Percentiles rank a stretch among this genome's conserved stretches.
Evolutionary conservation across 2,888 invertebrate genomes (phyloP).

Genomic region (Mongoloraphidia duomilia): DNA sequence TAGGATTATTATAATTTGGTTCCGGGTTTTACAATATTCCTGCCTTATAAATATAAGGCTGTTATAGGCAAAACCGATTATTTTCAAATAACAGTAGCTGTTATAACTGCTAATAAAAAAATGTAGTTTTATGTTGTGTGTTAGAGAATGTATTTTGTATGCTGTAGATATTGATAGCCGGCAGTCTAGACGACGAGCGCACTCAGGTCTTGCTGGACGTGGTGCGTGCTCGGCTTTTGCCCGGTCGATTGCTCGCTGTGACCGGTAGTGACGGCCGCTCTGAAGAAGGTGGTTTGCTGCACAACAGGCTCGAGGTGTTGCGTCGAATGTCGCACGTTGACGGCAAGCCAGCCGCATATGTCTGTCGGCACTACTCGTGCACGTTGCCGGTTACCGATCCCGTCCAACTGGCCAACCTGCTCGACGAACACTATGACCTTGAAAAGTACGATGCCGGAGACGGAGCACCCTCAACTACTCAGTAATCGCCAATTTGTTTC

Average conservation of each 20-base stretch:
- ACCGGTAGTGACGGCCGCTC: constrained; percentile 38
- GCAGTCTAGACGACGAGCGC: constrained; percentile 45
- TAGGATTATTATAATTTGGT: too few relatives aligned
- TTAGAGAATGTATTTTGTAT: constrained; percentile 3
- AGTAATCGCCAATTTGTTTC: too few relatives aligned
- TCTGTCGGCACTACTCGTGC: constrained; percentile 64
- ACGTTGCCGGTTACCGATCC: constrained; percentile 58
- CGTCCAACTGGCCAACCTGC: constrained; percentile 41
- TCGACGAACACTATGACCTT: constrained; percentile 29
- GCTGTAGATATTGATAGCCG: constrained; percentile 50
- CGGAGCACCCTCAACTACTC: too few relatives aligned
- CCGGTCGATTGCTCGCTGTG: constrained; percentile 52
- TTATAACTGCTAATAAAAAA: constrained; percentile 1
- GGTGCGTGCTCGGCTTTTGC: constrained; percentile 48
- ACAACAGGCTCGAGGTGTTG: constrained; percentile 27
- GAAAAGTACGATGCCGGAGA: not conserved
- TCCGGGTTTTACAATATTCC: too few relatives aligned
- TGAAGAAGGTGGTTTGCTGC: constrained; percentile 23
- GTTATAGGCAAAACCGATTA: too few relatives aligned
- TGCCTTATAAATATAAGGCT: too few relatives aligned
- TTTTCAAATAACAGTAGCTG: too few relatives aligned
- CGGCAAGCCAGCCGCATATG: constrained; percentile 56
- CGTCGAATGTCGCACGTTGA: constrained; percentile 38
- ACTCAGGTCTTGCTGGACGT: constrained; percentile 50
- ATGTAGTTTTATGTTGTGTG: not conserved